phyloP scores from a whole-genome alignment of 1,140 invertebrate species.

The Trypoxylus dichotomus region DNA sequence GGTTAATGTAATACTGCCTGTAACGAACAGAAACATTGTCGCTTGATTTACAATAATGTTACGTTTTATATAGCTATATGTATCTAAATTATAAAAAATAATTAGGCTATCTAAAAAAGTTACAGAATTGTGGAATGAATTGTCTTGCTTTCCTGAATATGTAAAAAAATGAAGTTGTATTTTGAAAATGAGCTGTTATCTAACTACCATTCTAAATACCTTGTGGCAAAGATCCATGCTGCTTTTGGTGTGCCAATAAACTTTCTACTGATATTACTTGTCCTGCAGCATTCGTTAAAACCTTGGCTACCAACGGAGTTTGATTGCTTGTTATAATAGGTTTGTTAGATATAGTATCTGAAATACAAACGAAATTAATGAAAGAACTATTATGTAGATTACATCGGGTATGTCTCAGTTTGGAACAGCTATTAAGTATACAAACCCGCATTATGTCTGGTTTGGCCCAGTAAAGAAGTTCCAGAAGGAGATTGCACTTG shows the following conservation, averaged over 20 bases:
- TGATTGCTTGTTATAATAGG: constrained; percentile 38
- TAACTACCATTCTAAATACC: constrained; percentile 41
- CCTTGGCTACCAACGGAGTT: constrained; percentile 59
- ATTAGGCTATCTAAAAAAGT: too few species aligned
- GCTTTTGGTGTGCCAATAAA: constrained; percentile 63
- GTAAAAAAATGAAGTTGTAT: too few species aligned
- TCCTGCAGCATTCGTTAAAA: constrained; percentile 61
- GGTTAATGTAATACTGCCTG: too few species aligned
- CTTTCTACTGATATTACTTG: constrained; percentile 71
- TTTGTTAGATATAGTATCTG: constrained; percentile 38
- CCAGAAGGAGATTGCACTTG: constrained; percentile 45
- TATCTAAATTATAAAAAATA: too few species aligned
- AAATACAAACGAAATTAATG: constrained; percentile 19
- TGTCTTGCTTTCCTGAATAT: too few species aligned
- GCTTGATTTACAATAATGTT: too few species aligned
- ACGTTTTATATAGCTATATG: too few species aligned
- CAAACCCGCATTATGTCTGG: constrained; percentile 32
- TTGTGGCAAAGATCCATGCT: constrained; percentile 52
- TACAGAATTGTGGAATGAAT: too few species aligned
- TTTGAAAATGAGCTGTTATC: too few species aligned
- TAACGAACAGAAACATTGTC: too few species aligned
- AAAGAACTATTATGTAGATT: not conserved
- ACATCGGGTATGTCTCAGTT: not conserved
- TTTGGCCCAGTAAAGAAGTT: constrained; percentile 39
- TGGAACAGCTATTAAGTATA: not conserved